phyloP scores from a whole-genome alignment of 2,888 invertebrate genomes.

The Euzetes globulus region DNA sequence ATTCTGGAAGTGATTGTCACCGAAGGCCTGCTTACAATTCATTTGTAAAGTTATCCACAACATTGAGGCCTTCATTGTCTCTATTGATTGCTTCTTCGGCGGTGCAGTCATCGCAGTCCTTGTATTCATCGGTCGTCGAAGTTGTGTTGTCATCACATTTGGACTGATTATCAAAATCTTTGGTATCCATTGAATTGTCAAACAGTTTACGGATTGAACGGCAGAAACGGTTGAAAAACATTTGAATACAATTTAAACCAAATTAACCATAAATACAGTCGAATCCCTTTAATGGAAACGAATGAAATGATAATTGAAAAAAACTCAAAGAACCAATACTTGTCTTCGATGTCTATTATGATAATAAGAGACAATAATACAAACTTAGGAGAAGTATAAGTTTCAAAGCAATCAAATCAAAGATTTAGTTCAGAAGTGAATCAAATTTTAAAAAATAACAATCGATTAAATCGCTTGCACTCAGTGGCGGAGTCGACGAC shows the following conservation, averaged over 20 bases:
- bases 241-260: not conserved
- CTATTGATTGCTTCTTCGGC: not conserved
- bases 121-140: not conserved
- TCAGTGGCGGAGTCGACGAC: too few species aligned
- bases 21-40: too few species aligned
- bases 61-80: not conserved
- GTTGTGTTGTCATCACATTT: not conserved
- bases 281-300: not conserved
- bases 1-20: too few species aligned
- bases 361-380: too few species aligned
- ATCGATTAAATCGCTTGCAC: not conserved
- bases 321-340: too few species aligned
- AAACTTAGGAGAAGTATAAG: too few species aligned
- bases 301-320: too few species aligned
- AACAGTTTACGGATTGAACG: not conserved
- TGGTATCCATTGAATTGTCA: not conserved
- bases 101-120: not conserved
- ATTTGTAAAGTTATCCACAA: too few species aligned
- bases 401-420: too few species aligned
- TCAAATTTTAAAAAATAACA: not conserved
- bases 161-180: not conserved
- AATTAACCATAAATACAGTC: not conserved
- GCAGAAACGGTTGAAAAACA: not conserved
- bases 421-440: not conserved
- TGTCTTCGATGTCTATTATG: too few species aligned